Conservation (phyloP, 2,888 invertebrate genomes). For the Leptopilina myrica region DNA sequence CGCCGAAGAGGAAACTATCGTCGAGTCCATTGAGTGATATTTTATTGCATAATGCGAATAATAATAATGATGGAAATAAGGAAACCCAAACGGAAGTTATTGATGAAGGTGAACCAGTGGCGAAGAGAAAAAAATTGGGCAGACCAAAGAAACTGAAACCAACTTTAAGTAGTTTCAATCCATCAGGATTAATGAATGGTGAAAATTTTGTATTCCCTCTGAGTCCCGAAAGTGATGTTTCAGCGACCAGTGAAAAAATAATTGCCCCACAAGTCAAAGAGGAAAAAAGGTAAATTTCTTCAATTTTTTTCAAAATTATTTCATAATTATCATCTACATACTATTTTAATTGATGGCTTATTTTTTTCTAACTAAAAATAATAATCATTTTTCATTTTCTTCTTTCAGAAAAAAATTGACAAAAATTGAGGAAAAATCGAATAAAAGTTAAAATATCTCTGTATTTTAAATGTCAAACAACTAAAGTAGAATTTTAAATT, state of each 20-base stretch:
- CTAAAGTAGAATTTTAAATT: no score
- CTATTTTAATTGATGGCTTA: background rate
- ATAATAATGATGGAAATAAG: constrained; percentile 68
- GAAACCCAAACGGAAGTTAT: constrained; percentile 48
- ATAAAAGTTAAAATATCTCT: no score
- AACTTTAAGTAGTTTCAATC: constrained; percentile 46
- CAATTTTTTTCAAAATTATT: background rate
- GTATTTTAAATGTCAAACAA: no score
- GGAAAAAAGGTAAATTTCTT: constrained; percentile 68
- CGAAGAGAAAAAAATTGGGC: constrained; percentile 68
- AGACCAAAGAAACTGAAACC: constrained; percentile 65
- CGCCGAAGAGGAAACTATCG: constrained; percentile 67
- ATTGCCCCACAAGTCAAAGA: constrained; percentile 65
- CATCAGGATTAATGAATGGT: constrained; percentile 65
- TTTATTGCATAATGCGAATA: constrained; percentile 67
- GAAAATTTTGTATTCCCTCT: constrained; percentile 74
- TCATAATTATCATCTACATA: background rate
- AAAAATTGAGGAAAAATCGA: no score
- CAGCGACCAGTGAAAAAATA: constrained; percentile 72
- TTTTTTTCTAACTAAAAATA: no score
- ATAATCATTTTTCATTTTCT: no score
- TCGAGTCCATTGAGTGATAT: constrained; percentile 69
- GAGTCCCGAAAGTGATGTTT: constrained; percentile 76
- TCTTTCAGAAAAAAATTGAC: no score
- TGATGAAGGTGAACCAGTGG: constrained; percentile 56